Conservation (phyloP, 2,797 vertebrate genomes). For the Lutjanus argentimaculatus region DNA sequence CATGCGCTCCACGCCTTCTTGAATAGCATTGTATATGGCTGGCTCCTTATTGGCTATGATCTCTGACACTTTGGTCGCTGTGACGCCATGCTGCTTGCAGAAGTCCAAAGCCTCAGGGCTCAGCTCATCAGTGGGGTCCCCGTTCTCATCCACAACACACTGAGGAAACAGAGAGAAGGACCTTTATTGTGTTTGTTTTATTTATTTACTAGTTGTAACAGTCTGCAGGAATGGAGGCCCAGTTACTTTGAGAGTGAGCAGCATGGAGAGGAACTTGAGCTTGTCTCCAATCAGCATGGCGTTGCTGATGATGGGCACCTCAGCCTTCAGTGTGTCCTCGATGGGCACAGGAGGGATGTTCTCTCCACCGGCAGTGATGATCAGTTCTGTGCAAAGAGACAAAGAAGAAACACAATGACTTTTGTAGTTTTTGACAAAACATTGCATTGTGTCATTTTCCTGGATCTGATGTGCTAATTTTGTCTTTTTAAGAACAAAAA, state of each 20-base stretch:
- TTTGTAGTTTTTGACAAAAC: not conserved
- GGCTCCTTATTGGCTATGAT: constrained; percentile 81
- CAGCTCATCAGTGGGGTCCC: constrained; percentile 84
- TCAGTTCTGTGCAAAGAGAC: constrained; percentile 79
- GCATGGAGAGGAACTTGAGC: constrained; percentile 88
- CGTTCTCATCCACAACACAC: constrained; percentile 83
- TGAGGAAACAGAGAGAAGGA: constrained; percentile 42
- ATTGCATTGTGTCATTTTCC: not conserved
- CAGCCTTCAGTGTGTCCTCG: constrained; percentile 84
- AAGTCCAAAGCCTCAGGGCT: constrained; percentile 75
- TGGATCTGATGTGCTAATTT: not conserved
- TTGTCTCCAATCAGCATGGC: constrained; percentile 88
- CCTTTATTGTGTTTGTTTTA: not conserved
- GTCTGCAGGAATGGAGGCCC: not conserved
- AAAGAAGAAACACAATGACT: not conserved
- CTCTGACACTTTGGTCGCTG: constrained; percentile 80
- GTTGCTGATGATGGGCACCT: constrained; percentile 86
- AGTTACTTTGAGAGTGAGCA: constrained; percentile 88
- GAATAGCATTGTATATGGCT: constrained; percentile 82
- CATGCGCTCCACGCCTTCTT: constrained; percentile 81
- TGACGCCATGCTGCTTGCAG: constrained; percentile 69
- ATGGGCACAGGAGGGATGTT: constrained; percentile 87
- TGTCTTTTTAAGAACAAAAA: not conserved
- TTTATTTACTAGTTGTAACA: not conserved
- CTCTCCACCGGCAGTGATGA: constrained; percentile 89